phyloP scores from a whole-genome alignment of 2,797 vertebrate species.

The Kryptopterus vitreolus region DNA sequence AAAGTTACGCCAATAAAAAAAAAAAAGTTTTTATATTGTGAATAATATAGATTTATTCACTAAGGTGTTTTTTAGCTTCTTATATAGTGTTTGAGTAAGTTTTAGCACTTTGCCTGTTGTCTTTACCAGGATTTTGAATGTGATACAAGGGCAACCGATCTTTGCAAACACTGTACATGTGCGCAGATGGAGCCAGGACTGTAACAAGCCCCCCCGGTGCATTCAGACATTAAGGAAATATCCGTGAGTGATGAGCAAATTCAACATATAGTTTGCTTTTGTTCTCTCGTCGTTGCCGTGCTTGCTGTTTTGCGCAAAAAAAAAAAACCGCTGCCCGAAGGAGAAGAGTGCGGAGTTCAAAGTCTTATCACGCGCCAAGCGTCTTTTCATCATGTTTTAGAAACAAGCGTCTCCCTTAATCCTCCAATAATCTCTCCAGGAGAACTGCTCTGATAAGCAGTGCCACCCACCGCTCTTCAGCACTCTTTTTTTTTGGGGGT shows the following conservation, averaged over 20 bases:
- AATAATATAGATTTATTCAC: no score
- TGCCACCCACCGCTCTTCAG: conserved; percentile 78
- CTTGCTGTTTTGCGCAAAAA: conserved; percentile 58
- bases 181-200: neutral
- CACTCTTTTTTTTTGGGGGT: no score
- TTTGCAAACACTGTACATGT: neutral
- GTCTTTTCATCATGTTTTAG: conserved; percentile 85
- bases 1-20: no score
- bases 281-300: conserved; percentile 44
- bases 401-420: conserved; percentile 83
- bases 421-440: conserved; percentile 82
- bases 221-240: neutral
- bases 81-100: neutral
- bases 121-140: neutral
- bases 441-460: conserved; percentile 77
- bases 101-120: neutral
- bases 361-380: conserved; percentile 74
- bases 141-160: neutral
- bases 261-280: conserved; percentile 54
- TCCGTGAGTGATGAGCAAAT: conserved; percentile 35
- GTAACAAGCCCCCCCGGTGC: neutral
- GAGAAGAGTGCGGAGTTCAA: conserved; percentile 79
- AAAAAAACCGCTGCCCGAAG: conserved; percentile 58
- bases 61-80: neutral
- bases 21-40: no score